Conservation (phyloP, 2,797 vertebrate genomes). For the Sebastes elongatus region DNA sequence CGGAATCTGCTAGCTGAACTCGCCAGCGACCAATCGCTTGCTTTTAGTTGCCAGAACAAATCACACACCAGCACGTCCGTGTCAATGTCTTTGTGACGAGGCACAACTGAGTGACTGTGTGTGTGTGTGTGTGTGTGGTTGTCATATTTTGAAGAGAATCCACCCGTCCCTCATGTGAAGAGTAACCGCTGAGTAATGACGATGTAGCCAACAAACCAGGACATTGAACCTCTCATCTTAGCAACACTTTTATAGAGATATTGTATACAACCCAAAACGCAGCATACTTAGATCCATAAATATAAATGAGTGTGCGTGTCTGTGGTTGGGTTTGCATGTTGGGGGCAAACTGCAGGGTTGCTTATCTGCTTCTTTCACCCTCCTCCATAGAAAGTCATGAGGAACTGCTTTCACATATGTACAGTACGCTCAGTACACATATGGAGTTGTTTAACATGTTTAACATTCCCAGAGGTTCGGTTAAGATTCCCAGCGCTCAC, state of each 20-base stretch:
- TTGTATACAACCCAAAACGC: constrained; percentile 39
- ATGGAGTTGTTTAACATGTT: constrained; percentile 44
- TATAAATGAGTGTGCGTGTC: constrained; percentile 25
- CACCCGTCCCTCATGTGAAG: constrained; percentile 50
- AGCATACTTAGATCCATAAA: constrained; percentile 41
- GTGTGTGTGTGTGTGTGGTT: neutral
- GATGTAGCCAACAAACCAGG: constrained; percentile 51
- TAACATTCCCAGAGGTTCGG: constrained; percentile 23
- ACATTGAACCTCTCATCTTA: constrained; percentile 51
- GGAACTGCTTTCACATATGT: neutral
- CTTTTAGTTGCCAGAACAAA: constrained; percentile 60
- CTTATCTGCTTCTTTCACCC: neutral
- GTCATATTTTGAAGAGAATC: constrained; percentile 48
- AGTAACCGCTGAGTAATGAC: constrained; percentile 68
- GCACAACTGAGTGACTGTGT: constrained; percentile 19
- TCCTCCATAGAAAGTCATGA: neutral
- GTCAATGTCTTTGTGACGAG: constrained; percentile 60
- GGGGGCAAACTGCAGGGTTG: constrained; percentile 13
- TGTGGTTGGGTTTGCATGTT: constrained; percentile 27
- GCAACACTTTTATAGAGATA: constrained; percentile 53
- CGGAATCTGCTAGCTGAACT: constrained; percentile 36
- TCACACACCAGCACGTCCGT: constrained; percentile 46
- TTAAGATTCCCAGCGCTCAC: constrained; percentile 34
- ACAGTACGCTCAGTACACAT: constrained; percentile 4
- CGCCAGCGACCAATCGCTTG: constrained; percentile 46